Evolutionary conservation across 2,888 invertebrate species (phyloP).

Genomic region (Glaucopsyche alexis): DNA sequence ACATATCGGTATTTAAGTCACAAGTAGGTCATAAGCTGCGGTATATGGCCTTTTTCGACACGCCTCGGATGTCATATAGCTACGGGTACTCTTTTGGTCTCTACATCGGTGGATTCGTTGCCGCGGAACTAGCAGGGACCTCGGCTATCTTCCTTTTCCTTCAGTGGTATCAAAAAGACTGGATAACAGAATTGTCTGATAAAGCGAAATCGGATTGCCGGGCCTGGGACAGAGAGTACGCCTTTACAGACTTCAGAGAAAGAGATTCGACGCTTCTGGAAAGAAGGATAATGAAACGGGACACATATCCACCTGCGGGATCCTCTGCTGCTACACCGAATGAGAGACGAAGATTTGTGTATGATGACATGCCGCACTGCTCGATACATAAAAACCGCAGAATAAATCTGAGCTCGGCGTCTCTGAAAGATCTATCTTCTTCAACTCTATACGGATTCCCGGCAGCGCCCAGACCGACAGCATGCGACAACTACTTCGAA

Average conservation of each 20-base stretch:
- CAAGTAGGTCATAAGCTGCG: constrained; percentile 93
- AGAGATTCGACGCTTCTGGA: constrained; percentile 67
- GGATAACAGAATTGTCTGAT: constrained; percentile 76
- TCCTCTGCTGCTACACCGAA: constrained; percentile 72
- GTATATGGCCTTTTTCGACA: constrained; percentile 87
- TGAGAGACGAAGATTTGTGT: constrained; percentile 82
- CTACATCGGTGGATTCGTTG: constrained; percentile 90
- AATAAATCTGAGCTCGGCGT: constrained; percentile 76
- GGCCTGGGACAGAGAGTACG: constrained; percentile 75
- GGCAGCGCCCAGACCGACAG: constrained; percentile 82
- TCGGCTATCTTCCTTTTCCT: constrained; percentile 93
- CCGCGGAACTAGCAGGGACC: constrained; percentile 91
- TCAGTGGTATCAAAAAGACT: constrained; percentile 86
- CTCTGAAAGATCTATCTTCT: constrained; percentile 79
- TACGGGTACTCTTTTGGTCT: constrained; percentile 94
- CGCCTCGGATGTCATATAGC: constrained; percentile 89
- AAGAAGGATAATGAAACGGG: constrained; percentile 71
- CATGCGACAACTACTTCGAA: constrained; percentile 81
- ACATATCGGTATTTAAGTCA: constrained; percentile 95
- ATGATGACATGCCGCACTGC: constrained; percentile 78
- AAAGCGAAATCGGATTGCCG: constrained; percentile 73
- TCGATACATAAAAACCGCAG: constrained; percentile 79
- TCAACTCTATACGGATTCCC: constrained; percentile 83
- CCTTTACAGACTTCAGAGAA: constrained; percentile 72
- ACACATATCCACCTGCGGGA: constrained; percentile 68